These are phyloP conservation scores for Leptinotarsa juncta DNA, from an alignment of 2,888 invertebrate species.

Conservation along the genomic window DNA sequence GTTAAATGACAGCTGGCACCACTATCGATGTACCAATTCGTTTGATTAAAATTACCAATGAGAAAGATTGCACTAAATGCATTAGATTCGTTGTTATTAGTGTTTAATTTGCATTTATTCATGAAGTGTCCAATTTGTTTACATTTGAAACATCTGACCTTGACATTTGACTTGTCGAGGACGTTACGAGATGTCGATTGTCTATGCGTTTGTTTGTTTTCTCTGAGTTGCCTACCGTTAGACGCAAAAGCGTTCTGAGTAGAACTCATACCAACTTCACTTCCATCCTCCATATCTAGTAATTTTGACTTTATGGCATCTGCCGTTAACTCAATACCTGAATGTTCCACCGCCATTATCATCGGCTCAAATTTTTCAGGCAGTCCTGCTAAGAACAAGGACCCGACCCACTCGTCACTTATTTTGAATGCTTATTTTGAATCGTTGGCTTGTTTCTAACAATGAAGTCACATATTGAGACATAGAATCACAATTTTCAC, in stretches of 20 bases:
- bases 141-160: slow-evolving; percentile 3
- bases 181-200: background rate
- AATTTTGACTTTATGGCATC: slow-evolving; percentile 52
- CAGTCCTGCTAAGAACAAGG: slow-evolving; percentile 46
- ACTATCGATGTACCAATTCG: no score
- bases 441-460: slow-evolving; percentile 45
- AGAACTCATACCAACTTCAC: background rate
- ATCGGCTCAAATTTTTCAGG: slow-evolving; percentile 47
- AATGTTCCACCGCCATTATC: slow-evolving; percentile 52
- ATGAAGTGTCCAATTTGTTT: slow-evolving; percentile 1
- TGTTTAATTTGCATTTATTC: background rate
- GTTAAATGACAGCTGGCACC: no score
- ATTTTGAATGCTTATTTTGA: slow-evolving; percentile 44
- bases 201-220: background rate
- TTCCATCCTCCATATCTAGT: slow-evolving; percentile 40
- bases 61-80: slow-evolving; percentile 26
- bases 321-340: slow-evolving; percentile 45
- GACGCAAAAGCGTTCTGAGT: slow-evolving; percentile 36
- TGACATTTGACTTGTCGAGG: background rate
- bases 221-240: background rate
- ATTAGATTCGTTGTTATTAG: slow-evolving; percentile 8
- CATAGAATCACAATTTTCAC: no score
- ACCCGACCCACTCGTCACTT: no score
- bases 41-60: slow-evolving; percentile 24
- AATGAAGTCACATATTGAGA: no score